phyloP scores from a whole-genome alignment of 2,888 invertebrate genomes.

The Cryptus armator region DNA sequence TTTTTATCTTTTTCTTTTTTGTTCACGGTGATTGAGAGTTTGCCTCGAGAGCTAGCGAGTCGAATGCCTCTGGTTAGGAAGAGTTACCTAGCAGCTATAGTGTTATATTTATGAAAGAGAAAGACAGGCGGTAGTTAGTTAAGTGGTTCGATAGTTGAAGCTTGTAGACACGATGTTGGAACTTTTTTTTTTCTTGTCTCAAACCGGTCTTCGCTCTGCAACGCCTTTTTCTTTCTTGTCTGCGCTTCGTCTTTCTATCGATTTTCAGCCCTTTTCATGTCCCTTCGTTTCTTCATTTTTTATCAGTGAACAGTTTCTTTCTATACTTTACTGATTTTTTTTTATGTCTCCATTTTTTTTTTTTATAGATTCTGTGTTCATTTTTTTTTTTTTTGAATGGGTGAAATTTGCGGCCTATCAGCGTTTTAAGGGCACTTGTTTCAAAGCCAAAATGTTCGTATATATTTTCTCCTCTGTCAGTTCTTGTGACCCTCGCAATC shows the following conservation, averaged over 20 bases:
- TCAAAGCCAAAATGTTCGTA: conserved; percentile 4
- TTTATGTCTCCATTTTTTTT: neutral
- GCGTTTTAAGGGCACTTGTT: neutral
- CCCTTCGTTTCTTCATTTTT: neutral
- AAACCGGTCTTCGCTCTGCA: neutral
- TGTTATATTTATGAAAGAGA: conserved; percentile 29
- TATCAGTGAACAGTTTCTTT: neutral
- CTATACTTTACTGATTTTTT: neutral
- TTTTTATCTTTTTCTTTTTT: conserved; percentile 5
- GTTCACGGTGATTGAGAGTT: conserved; percentile 12
- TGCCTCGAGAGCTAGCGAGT: neutral
- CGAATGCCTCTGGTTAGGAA: neutral
- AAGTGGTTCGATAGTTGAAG: conserved; percentile 74
- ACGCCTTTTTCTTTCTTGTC: neutral
- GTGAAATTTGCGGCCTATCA: neutral
- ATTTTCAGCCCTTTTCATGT: neutral
- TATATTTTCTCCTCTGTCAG: conserved; percentile 2
- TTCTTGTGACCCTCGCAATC: conserved; percentile 40
- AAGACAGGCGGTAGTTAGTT: conserved; percentile 78
- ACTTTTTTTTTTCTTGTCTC: conserved; percentile 70
- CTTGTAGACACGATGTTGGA: conserved; percentile 82
- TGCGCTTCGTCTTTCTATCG: neutral
- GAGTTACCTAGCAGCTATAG: conserved; percentile 64
- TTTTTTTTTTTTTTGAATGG: neutral
- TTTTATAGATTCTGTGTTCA: neutral